Percentiles rank a stretch among this genome's conserved stretches.
Conservation (phyloP, 2,888 invertebrate species). For the Helicoverpa assulta region DNA sequence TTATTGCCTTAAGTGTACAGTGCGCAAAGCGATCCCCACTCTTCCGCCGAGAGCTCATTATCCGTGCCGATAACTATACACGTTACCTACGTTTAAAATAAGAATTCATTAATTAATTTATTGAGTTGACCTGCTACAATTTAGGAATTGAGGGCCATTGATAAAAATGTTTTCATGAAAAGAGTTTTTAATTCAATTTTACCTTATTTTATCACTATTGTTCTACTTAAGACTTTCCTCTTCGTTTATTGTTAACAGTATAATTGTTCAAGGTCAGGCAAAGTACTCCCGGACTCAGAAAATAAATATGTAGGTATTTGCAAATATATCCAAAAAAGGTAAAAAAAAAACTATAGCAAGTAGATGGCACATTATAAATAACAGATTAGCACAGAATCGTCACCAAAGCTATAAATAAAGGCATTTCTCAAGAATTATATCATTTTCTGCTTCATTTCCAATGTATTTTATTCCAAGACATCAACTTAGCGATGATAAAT, state of each 20-base stretch:
- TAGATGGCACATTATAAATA: no score
- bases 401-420: no score
- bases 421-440: no score
- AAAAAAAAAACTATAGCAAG: background rate
- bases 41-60: no score
- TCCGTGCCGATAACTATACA: no score
- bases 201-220: background rate
- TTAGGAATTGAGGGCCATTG: background rate
- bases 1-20: no score
- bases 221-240: background rate
- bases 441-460: background rate
- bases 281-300: no score
- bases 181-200: background rate
- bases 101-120: background rate
- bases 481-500: slow-evolving; percentile 13
- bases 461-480: slow-evolving; percentile 6
- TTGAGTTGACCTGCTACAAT: background rate
- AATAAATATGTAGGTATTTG: no score
- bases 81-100: background rate
- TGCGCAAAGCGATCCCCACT: no score
- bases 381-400: no score
- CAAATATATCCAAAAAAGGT: background rate
- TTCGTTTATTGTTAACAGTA: background rate
- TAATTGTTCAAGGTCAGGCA: background rate
- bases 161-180: background rate